Conservation (phyloP, 2,888 invertebrate genomes). For the Pyralis farinalis region DNA sequence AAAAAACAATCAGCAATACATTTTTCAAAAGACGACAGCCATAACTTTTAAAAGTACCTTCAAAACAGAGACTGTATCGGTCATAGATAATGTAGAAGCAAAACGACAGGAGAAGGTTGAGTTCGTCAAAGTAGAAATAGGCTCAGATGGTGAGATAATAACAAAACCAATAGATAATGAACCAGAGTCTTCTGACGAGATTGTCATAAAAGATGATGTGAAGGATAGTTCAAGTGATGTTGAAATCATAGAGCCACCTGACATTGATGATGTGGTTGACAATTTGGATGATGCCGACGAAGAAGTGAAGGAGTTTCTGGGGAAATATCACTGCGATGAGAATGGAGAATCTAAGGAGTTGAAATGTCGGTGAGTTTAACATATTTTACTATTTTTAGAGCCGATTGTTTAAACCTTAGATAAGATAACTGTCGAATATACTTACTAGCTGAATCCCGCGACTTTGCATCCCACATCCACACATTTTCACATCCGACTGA, state of each 20-base stretch:
- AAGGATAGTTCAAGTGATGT: constrained; percentile 56
- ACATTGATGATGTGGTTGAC: constrained; percentile 58
- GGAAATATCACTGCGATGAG: constrained; percentile 50
- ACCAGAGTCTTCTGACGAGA: constrained; percentile 34
- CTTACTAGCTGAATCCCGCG: too few relatives aligned
- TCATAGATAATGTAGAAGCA: constrained; percentile 20
- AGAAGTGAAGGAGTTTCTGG: constrained; percentile 64
- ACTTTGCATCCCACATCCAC: too few relatives aligned
- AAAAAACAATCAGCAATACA: constrained; percentile 68
- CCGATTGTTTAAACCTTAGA: too few relatives aligned
- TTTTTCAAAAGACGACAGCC: constrained; percentile 56
- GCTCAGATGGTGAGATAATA: constrained; percentile 64
- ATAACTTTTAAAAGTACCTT: constrained; percentile 30
- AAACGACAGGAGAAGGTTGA: constrained; percentile 38
- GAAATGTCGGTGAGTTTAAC: constrained; percentile 62
- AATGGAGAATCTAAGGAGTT: constrained; percentile 34
- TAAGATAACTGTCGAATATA: too few relatives aligned
- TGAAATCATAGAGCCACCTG: constrained; percentile 57
- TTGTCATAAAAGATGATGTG: constrained; percentile 42
- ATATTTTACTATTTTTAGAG: too few relatives aligned
- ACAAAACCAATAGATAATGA: constrained; percentile 50
- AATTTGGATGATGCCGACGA: constrained; percentile 71
- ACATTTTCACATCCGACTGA: too few relatives aligned
- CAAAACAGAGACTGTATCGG: constrained; percentile 15
- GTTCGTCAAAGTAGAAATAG: constrained; percentile 66